phyloP scores from a whole-genome alignment of 2,888 invertebrate genomes.

The Hyppa rectilinea region DNA sequence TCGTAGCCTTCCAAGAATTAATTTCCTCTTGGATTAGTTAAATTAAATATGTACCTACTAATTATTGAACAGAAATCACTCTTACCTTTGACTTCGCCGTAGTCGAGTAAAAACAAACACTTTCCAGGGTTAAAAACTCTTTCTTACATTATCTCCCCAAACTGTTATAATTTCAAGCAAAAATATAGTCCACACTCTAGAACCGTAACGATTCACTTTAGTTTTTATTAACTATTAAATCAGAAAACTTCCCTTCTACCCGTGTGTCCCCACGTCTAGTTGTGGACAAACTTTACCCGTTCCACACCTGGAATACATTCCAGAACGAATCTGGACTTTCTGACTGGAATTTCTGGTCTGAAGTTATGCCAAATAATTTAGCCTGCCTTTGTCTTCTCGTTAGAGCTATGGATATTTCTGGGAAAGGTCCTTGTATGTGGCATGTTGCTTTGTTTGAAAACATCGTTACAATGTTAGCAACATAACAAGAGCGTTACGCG shows the following conservation, averaged over 20 bases:
- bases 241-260: conserved; percentile 42
- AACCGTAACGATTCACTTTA: conserved; percentile 23
- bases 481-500: not conserved
- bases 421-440: not conserved
- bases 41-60: too few species aligned
- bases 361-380: conserved; percentile 52
- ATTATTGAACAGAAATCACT: too few species aligned
- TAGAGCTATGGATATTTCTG: conserved; percentile 2
- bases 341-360: conserved; percentile 52
- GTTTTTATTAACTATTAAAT: conserved; percentile 55
- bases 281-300: conserved; percentile 66
- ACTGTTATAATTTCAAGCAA: conserved; percentile 3
- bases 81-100: too few species aligned
- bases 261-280: conserved; percentile 19
- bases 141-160: too few species aligned
- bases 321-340: conserved; percentile 63
- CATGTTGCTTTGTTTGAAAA: not conserved
- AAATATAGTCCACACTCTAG: conserved; percentile 5
- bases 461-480: not conserved
- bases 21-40: too few species aligned
- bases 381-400: conserved; percentile 16
- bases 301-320: conserved; percentile 72
- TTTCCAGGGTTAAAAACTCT: too few species aligned
- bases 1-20: too few species aligned
- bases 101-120: too few species aligned